A percentile compares a stretch with the other conserved stretches of the same genome.
phyloP scores from a whole-genome alignment of 2,113 vertebrate genomes.

The Peromyscus polionotus region DNA sequence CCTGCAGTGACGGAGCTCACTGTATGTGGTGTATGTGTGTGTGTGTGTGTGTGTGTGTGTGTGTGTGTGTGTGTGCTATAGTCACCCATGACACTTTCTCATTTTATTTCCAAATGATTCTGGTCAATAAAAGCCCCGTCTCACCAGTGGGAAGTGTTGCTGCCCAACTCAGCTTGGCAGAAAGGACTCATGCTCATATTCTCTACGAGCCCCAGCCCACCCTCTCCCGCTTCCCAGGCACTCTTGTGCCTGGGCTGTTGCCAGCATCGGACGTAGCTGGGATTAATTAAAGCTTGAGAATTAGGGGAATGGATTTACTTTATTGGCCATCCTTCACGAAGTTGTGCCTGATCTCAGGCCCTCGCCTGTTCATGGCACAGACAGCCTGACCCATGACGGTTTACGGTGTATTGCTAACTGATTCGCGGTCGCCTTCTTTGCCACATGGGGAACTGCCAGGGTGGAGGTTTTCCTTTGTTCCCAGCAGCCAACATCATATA shows the following conservation, averaged over 20 bases:
- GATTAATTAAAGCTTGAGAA: not conserved
- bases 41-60: not conserved
- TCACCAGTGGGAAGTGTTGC: not conserved
- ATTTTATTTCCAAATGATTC: not conserved
- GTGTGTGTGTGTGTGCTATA: too few relatives aligned
- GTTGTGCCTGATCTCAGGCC: too few relatives aligned
- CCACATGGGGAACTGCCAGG: not conserved
- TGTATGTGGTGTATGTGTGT: not conserved
- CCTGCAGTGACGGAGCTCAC: not conserved
- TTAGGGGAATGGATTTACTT: not conserved
- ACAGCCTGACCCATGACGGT: not conserved
- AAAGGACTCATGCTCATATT: not conserved
- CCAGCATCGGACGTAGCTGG: not conserved
- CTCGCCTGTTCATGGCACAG: not conserved
- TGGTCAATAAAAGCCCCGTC: accelerated
- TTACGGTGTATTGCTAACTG: not conserved
- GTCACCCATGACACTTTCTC: not conserved
- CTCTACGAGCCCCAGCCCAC: not conserved
- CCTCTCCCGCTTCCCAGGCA: not conserved
- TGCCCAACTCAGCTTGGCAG: not conserved
- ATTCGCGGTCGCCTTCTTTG: not conserved
- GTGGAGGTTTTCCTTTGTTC: not conserved
- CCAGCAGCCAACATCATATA: not conserved
- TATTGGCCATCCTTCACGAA: not conserved
- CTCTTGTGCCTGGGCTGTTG: not conserved